These are phyloP conservation scores for Australoheros scitulus DNA, from an alignment of 2,113 vertebrate genomes.

Conservation along the genomic window DNA sequence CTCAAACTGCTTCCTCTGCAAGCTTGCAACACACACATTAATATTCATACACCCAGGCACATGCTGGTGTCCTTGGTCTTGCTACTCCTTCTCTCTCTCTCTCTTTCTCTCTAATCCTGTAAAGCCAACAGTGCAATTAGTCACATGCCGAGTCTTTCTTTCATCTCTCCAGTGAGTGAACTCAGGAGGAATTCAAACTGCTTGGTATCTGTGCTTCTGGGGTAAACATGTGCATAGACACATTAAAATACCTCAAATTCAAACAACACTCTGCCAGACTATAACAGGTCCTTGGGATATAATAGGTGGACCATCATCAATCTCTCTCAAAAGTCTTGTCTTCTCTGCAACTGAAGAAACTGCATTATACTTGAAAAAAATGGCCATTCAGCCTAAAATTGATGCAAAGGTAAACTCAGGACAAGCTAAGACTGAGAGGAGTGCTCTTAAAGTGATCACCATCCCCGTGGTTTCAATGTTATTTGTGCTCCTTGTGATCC, in stretches of 20 bases:
- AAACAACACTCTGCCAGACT: not conserved
- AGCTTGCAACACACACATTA: slow-evolving; percentile 20
- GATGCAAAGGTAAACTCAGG: slow-evolving; percentile 25
- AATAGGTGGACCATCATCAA: not conserved
- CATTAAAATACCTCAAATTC: slow-evolving; percentile 16
- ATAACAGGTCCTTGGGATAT: slow-evolving; percentile 6
- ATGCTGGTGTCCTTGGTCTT: slow-evolving; percentile 34
- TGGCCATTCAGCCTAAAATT: slow-evolving; percentile 8
- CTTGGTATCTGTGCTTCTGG: slow-evolving; percentile 26
- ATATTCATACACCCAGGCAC: slow-evolving; percentile 38
- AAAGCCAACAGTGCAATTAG: slow-evolving; percentile 66
- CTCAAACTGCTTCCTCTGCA: slow-evolving; percentile 18
- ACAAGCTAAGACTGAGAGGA: slow-evolving; percentile 9
- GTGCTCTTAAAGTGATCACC: slow-evolving; percentile 4
- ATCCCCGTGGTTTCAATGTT: not conserved
- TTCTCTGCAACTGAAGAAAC: slow-evolving; percentile 30
- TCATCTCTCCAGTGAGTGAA: slow-evolving; percentile 51
- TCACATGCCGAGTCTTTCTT: slow-evolving; percentile 66
- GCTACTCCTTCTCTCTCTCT: slow-evolving; percentile 4
- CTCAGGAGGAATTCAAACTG: slow-evolving; percentile 51
- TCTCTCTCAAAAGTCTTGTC: slow-evolving; percentile 9
- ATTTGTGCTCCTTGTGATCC: not conserved
- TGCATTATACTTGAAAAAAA: slow-evolving; percentile 35
- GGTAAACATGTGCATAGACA: slow-evolving; percentile 16
- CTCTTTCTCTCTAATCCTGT: slow-evolving; percentile 54